Conservation (phyloP, 2,113 vertebrate species). For the Fulmarus glacialis region DNA sequence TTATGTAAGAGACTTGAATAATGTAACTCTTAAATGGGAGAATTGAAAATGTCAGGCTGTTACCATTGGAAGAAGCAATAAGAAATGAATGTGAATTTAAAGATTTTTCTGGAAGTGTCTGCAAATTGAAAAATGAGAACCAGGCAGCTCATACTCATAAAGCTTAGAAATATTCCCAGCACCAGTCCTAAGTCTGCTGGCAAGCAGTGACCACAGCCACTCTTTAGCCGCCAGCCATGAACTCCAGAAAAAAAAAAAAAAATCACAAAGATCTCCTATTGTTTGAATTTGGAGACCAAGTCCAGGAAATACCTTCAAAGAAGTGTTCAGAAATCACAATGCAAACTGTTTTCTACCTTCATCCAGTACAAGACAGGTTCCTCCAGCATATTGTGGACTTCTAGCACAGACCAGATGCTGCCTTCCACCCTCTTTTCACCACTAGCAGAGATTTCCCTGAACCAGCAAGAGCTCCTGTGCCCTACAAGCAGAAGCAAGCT, state of each 20-base stretch:
- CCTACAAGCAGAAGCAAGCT: fast-evolving
- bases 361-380: neutral
- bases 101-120: neutral
- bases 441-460: neutral
- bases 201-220: neutral
- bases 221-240: neutral
- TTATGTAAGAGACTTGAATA: neutral
- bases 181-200: neutral
- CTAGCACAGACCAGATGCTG: neutral
- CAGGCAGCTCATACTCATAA: neutral
- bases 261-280: neutral
- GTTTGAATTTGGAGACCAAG: neutral
- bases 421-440: neutral
- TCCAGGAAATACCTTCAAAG: neutral
- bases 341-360: neutral
- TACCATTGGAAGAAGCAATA: neutral
- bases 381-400: neutral
- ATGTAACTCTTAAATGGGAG: neutral
- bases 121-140: neutral
- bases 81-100: neutral
- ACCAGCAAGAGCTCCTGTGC: neutral
- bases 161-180: neutral
- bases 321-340: neutral
- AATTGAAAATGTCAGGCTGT: neutral
- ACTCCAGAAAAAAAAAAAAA: neutral